These are phyloP conservation scores for Drosophila trichaetosa DNA, from an alignment of 2,888 invertebrate species.

Conservation along the genomic window DNA sequence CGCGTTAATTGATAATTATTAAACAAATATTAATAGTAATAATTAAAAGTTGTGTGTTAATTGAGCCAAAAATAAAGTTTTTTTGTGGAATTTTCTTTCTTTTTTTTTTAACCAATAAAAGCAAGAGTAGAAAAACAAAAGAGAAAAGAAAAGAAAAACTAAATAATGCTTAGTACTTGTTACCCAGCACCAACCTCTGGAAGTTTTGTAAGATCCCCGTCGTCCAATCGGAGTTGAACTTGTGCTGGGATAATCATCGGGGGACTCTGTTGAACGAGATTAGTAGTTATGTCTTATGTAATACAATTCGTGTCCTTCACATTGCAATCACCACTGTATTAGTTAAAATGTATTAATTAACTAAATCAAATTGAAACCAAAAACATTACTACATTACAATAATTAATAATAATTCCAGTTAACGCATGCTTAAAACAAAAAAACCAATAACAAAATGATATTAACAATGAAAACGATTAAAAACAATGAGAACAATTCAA, in stretches of 20 bases:
- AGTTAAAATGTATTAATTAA: constrained; percentile 7
- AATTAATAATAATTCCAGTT: constrained; percentile 14
- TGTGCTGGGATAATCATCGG: constrained; percentile 86
- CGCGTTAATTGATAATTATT: constrained; percentile 20
- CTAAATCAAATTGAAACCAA: constrained; percentile 20
- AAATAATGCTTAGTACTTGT: constrained; percentile 25
- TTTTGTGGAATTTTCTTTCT: neutral
- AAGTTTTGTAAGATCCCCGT: constrained; percentile 94
- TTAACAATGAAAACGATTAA: constrained; percentile 19
- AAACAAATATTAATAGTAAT: neutral
- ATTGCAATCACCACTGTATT: constrained; percentile 25
- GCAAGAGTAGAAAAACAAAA: constrained; percentile 50
- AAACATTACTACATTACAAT: neutral
- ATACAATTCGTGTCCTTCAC: constrained; percentile 7
- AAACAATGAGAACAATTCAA: constrained; percentile 24
- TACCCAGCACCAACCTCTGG: constrained; percentile 89
- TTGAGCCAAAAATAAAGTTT: constrained; percentile 10
- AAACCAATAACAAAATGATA: constrained; percentile 37
- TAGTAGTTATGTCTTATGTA: constrained; percentile 65
- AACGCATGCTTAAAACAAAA: constrained; percentile 52
- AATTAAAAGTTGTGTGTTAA: constrained; percentile 24
- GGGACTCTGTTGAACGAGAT: constrained; percentile 84
- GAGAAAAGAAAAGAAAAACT: neutral
- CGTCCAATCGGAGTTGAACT: constrained; percentile 90
- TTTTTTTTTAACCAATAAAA: constrained; percentile 29